phyloP scores from a whole-genome alignment of 2,113 vertebrate genomes.

The Gasterosteus aculeatus region DNA sequence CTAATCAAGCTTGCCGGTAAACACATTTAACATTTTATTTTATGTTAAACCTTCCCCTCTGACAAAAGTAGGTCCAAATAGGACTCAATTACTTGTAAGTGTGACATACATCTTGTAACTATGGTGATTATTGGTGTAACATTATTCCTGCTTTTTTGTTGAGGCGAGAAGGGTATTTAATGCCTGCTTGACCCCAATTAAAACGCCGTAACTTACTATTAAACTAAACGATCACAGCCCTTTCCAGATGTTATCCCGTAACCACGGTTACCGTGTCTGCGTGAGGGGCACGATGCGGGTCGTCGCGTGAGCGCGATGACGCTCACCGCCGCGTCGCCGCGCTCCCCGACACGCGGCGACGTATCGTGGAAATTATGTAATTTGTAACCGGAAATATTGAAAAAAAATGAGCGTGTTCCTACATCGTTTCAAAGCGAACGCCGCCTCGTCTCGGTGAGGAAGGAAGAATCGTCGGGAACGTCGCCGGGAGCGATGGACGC shows the following conservation, averaged over 20 bases:
- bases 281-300: conserved; percentile 19
- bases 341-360: neutral
- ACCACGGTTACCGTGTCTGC: neutral
- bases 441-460: conserved; percentile 25
- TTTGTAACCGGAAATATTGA: neutral
- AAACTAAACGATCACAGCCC: neutral
- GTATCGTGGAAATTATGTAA: neutral
- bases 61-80: neutral
- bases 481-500: conserved; percentile 63
- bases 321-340: conserved; percentile 32
- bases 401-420: conserved; percentile 1
- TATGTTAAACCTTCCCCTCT: neutral
- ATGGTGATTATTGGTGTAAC: neutral
- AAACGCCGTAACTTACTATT: neutral
- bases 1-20: neutral
- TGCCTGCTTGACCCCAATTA: neutral
- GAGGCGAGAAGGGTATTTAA: neutral
- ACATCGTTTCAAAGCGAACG: neutral
- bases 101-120: neutral
- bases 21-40: neutral
- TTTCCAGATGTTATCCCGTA: neutral
- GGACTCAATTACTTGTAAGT: neutral
- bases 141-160: neutral
- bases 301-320: conserved; percentile 50
- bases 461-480: conserved; percentile 19